Evolutionary conservation across 2,888 invertebrate species (phyloP).

Genomic region (Synanthedon andrenaeformis): DNA sequence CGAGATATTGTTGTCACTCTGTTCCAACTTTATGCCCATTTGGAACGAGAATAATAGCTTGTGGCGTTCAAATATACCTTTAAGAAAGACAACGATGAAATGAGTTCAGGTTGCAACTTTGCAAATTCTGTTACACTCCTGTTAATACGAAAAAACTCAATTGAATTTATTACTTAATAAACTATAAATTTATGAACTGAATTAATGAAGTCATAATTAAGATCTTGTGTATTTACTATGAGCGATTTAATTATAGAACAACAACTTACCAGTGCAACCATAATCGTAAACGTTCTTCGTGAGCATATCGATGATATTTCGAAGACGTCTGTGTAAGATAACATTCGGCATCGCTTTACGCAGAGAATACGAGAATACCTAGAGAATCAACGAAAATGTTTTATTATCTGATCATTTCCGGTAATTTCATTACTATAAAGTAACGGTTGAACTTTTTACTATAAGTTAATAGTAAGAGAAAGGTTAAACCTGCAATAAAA

Average conservation of each 20-base stretch:
- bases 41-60: constrained; percentile 92
- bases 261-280: constrained; percentile 79
- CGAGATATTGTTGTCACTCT: constrained; percentile 72
- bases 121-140: not conserved
- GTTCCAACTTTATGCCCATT: constrained; percentile 86
- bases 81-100: constrained; percentile 2
- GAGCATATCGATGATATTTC: constrained; percentile 85
- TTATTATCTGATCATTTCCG: too few relatives aligned
- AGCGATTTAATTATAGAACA: too few relatives aligned
- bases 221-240: too few relatives aligned
- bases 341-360: constrained; percentile 86
- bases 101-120: not conserved
- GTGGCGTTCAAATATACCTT: constrained; percentile 91
- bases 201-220: too few relatives aligned
- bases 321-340: constrained; percentile 77
- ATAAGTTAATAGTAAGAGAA: too few relatives aligned
- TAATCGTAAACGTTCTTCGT: constrained; percentile 92
- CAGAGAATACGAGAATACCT: constrained; percentile 84
- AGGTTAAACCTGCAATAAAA: too few relatives aligned
- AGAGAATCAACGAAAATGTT: constrained; percentile 5
- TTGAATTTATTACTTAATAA: too few relatives aligned
- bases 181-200: too few relatives aligned
- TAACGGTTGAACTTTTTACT: too few relatives aligned
- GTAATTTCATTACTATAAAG: too few relatives aligned
- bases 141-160: not conserved